Percentiles rank a stretch among this genome's conserved stretches.
phyloP scores from a whole-genome alignment of 2,113 vertebrate species.

The Nycticryphes semicollaris region DNA sequence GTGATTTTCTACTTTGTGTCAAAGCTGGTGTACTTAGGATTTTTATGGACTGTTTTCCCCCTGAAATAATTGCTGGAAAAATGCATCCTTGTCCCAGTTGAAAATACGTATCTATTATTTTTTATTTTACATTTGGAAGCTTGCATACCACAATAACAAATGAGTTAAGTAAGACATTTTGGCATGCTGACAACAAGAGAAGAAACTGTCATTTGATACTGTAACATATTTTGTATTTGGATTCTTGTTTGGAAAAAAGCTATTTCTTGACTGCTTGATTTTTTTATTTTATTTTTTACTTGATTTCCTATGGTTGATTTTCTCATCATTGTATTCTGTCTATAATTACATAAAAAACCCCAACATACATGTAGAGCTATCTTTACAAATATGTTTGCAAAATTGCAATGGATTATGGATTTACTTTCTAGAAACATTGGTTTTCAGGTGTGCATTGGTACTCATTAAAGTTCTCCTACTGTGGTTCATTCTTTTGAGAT shows the following conservation, averaged over 20 bases:
- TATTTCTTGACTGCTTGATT: background rate
- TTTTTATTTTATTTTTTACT: background rate
- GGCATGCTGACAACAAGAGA: background rate
- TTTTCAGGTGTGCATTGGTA: background rate
- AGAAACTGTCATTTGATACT: background rate
- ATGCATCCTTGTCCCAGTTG: background rate
- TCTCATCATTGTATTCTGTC: background rate
- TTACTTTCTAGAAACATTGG: background rate
- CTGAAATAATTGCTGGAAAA: background rate
- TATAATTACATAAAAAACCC: background rate
- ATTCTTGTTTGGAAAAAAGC: background rate
- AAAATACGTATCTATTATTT: background rate
- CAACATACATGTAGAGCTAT: background rate
- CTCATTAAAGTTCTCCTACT: background rate
- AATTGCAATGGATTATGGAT: background rate
- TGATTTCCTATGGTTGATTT: background rate
- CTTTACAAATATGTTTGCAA: background rate
- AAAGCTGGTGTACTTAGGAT: background rate
- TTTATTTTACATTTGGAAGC: background rate
- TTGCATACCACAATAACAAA: background rate
- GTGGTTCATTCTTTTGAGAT: background rate
- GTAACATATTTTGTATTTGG: background rate
- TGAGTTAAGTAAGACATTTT: background rate
- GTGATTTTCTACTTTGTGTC: background rate
- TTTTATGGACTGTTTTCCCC: background rate